These are phyloP conservation scores for Bombus breviceps DNA, from an alignment of 1,140 invertebrate genomes.

Conservation along the genomic window DNA sequence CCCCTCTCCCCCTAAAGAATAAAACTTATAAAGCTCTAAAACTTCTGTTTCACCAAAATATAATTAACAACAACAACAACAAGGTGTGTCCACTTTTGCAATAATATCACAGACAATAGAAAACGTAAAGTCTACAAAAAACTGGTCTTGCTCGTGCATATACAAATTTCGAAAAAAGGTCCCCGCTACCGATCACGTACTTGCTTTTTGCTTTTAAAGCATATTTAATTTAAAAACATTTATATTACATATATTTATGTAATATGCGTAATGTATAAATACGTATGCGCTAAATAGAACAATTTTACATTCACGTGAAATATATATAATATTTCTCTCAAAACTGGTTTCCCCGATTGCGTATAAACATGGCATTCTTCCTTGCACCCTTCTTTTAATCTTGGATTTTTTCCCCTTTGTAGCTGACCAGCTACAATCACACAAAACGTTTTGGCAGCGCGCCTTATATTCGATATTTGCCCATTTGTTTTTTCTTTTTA, in stretches of 20 bases:
- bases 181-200: constrained; percentile 14
- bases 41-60: constrained; percentile 57
- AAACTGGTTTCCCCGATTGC: constrained; percentile 14
- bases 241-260: not conserved
- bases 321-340: constrained; percentile 29
- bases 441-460: constrained; percentile 63
- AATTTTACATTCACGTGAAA: constrained; percentile 41
- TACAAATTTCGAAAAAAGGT: constrained; percentile 50
- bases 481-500: constrained; percentile 24
- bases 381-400: constrained; percentile 52
- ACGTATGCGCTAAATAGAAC: constrained; percentile 37
- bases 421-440: constrained; percentile 65
- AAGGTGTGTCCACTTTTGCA: constrained; percentile 56
- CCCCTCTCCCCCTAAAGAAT: constrained; percentile 31
- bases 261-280: constrained; percentile 16
- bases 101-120: constrained; percentile 72
- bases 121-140: constrained; percentile 64
- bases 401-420: constrained; percentile 46
- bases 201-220: constrained; percentile 23
- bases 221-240: not conserved
- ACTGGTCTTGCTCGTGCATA: constrained; percentile 39
- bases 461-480: constrained; percentile 42
- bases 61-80: constrained; percentile 59
- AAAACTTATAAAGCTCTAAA: constrained; percentile 60
- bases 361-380: constrained; percentile 70